Percentiles rank a stretch among this genome's conserved stretches.
These are phyloP conservation scores for Maccullochella peelii DNA, from an alignment of 2,113 vertebrate genomes.

Conservation along the genomic window DNA sequence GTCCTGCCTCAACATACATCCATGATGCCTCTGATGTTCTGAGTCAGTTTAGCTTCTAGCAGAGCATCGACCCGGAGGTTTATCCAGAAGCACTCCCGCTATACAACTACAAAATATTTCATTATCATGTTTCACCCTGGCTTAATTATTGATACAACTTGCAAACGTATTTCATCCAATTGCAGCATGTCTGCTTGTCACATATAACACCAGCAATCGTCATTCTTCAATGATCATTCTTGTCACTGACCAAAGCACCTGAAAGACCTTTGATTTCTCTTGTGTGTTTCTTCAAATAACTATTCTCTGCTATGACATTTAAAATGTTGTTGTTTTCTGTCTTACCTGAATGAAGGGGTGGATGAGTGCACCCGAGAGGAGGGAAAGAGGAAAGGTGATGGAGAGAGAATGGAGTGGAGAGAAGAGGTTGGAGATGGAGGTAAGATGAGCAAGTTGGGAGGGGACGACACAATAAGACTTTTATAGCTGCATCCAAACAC, in stretches of 20 bases:
- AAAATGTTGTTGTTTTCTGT: neutral
- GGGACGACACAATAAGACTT: slow-evolving; percentile 60
- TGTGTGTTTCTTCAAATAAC: neutral
- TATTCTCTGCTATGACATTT: neutral
- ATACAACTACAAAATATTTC: slow-evolving; percentile 1
- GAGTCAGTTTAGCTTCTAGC: neutral
- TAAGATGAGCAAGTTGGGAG: slow-evolving; percentile 36
- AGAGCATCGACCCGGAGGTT: neutral
- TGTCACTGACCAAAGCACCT: neutral
- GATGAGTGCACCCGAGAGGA: slow-evolving; percentile 43
- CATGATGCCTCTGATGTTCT: neutral
- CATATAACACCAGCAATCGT: neutral
- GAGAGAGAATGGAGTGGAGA: slow-evolving; percentile 37
- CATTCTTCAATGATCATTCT: neutral
- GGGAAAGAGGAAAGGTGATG: slow-evolving; percentile 32
- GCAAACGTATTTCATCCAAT: slow-evolving; percentile 2
- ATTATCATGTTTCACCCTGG: neutral
- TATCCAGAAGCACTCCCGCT: neutral
- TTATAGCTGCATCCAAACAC: slow-evolving; percentile 57
- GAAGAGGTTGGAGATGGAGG: slow-evolving; percentile 40
- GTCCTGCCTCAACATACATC: neutral
- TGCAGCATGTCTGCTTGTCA: slow-evolving; percentile 7
- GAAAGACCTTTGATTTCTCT: neutral
- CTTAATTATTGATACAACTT: slow-evolving; percentile 1
- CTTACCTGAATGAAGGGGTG: slow-evolving; percentile 65